A percentile compares a stretch with the other conserved stretches of the same genome.
These are phyloP conservation scores for Eunapius fragilis DNA, from an alignment of 37 sponge, comb jelly and placozoan species.

Conservation along the genomic window DNA sequence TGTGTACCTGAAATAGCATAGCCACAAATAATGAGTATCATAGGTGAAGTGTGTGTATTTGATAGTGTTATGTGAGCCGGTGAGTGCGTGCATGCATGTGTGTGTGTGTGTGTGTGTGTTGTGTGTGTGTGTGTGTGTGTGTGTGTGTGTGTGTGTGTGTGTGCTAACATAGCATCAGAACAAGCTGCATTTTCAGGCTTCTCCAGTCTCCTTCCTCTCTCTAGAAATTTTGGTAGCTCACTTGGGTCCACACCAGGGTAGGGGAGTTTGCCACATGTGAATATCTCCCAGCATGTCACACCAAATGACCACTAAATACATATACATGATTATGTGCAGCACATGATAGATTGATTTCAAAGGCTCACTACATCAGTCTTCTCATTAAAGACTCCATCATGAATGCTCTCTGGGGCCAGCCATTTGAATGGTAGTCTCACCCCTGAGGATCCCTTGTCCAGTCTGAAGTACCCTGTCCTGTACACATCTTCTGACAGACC, in stretches of 20 bases:
- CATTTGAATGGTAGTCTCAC: slow-evolving; percentile 2
- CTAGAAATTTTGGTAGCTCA: slow-evolving; percentile 1
- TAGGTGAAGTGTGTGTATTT: background rate
- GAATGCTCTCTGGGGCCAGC: slow-evolving; percentile 9
- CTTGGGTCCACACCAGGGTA: slow-evolving; percentile 35
- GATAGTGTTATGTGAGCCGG: no score
- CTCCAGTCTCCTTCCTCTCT: slow-evolving; percentile 15
- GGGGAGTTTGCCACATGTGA: slow-evolving; percentile 12
- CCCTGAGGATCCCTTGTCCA: background rate
- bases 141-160: no score
- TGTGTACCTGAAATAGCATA: slow-evolving; percentile 10
- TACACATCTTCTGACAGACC: slow-evolving; percentile 6
- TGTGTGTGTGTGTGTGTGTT: no score
- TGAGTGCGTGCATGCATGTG: no score
- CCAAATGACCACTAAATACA: slow-evolving; percentile 62
- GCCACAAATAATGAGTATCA: no score
- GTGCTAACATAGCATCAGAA: slow-evolving; percentile 17
- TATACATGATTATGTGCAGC: no score
- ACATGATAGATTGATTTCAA: no score
- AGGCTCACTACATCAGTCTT: background rate
- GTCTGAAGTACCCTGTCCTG: background rate
- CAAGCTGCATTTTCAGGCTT: slow-evolving; percentile 30
- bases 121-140: no score
- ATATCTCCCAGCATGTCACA: slow-evolving; percentile 48
- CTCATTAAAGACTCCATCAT: background rate